A percentile compares a stretch with the other conserved stretches of the same genome.
Evolutionary conservation across 1,140 invertebrate genomes (phyloP).

Genomic region (Yoshiicerus persimilis): DNA sequence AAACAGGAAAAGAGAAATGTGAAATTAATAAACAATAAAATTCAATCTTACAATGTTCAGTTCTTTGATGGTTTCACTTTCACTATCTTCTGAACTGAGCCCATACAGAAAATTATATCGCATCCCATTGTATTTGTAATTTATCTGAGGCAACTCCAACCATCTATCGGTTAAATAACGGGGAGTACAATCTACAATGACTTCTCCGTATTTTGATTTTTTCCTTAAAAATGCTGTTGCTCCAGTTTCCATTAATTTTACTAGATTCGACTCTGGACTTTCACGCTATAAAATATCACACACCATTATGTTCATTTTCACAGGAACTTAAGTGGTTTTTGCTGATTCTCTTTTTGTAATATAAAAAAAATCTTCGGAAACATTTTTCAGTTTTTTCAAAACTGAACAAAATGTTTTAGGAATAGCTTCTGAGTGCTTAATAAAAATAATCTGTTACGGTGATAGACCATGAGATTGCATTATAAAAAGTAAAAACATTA

Average conservation of each 20-base stretch:
- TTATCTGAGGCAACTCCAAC: slow-evolving; percentile 54
- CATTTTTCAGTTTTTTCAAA: no score
- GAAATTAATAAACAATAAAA: neutral
- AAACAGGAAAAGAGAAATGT: no score
- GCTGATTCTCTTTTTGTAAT: no score
- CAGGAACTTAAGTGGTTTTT: no score
- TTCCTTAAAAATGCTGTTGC: slow-evolving; percentile 30
- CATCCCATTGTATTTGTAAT: slow-evolving; percentile 54
- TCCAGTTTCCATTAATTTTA: slow-evolving; percentile 10
- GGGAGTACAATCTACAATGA: slow-evolving; percentile 22
- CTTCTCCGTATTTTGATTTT: neutral
- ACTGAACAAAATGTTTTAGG: no score
- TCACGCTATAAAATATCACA: neutral
- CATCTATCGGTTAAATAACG: slow-evolving; percentile 38
- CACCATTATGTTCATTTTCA: neutral
- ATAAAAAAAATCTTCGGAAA: no score
- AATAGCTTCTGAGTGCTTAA: no score
- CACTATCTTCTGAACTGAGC: neutral
- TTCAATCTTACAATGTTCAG: slow-evolving; percentile 14
- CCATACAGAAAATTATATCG: slow-evolving; percentile 54
- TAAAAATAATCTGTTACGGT: no score
- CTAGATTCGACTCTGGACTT: slow-evolving; percentile 30
- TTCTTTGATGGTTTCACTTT: neutral
- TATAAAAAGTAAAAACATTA: no score
- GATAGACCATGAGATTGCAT: no score